Evolutionary conservation across 2,888 invertebrate genomes (phyloP).

Genomic region (Bellardia bayeri): DNA sequence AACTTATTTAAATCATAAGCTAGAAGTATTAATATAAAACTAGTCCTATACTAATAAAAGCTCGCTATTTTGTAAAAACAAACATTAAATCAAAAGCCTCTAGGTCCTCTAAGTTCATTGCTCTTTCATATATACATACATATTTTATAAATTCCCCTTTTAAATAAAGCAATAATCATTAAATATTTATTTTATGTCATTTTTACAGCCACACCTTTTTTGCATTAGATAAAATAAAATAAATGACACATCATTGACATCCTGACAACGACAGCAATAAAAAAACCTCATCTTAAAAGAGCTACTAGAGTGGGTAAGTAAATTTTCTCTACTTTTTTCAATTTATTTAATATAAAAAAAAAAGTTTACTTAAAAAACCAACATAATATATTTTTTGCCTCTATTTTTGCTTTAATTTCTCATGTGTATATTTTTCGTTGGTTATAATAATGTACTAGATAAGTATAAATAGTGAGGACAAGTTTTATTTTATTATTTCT

Average conservation of each 20-base stretch:
- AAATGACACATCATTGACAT: conserved; percentile 3
- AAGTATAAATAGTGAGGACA: no score
- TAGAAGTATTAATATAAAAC: no score
- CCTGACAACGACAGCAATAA: background rate
- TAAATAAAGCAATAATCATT: background rate
- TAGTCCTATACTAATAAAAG: no score
- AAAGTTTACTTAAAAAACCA: background rate
- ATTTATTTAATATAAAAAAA: background rate
- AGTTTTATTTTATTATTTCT: no score
- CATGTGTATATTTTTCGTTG: no score
- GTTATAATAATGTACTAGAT: no score
- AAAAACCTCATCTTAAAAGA: background rate
- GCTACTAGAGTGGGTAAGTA: background rate
- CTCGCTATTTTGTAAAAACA: no score
- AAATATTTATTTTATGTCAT: conserved; percentile 6
- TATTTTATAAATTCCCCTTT: background rate
- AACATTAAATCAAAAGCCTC: no score
- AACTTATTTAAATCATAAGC: no score
- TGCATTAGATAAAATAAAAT: background rate
- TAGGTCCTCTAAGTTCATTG: background rate
- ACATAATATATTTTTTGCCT: background rate
- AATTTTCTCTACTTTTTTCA: background rate
- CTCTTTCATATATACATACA: background rate
- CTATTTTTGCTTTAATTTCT: no score
- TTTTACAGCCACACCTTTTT: conserved; percentile 31